Evolutionary conservation across 1,140 invertebrate species (phyloP).

Genomic region (Pollicipes pollicipes): DNA sequence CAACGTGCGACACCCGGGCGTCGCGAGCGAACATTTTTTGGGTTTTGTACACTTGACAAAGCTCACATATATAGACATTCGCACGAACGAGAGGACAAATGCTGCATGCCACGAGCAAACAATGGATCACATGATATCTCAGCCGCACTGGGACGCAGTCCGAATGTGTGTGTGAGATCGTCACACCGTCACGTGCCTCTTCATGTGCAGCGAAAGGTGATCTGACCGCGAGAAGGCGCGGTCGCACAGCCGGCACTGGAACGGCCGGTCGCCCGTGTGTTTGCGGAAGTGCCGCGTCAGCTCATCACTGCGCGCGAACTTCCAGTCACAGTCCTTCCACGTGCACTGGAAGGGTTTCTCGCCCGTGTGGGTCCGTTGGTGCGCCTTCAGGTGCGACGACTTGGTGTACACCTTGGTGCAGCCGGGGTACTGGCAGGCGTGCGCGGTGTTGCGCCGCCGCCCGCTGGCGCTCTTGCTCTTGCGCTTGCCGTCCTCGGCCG

Average conservation of each 20-base stretch:
- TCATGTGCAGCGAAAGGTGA: conserved; percentile 45
- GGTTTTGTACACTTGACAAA: conserved; percentile 4
- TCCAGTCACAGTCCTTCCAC: conserved; percentile 51
- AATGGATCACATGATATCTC: neutral
- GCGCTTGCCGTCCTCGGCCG: conserved; percentile 13
- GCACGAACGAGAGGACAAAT: neutral
- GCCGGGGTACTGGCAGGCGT: conserved; percentile 43
- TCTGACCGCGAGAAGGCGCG: conserved; percentile 42
- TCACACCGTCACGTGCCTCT: conserved; percentile 33
- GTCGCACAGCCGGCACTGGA: conserved; percentile 38
- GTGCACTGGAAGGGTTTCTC: conserved; percentile 61
- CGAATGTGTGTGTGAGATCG: no score
- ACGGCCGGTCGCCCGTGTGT: conserved; percentile 38
- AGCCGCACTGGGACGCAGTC: no score
- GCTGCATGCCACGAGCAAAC: neutral
- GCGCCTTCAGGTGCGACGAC: conserved; percentile 50
- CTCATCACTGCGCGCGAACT: conserved; percentile 48
- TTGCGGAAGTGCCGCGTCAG: conserved; percentile 41
- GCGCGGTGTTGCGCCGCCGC: conserved; percentile 28
- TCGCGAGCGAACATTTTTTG: neutral
- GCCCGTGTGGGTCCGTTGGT: conserved; percentile 43
- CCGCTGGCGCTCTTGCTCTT: conserved; percentile 15
- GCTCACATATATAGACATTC: neutral
- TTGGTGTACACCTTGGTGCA: conserved; percentile 53
- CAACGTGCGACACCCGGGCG: no score